Evolutionary conservation across 2,797 vertebrate genomes (phyloP).

Genomic region (Pangasius larnaudii): DNA sequence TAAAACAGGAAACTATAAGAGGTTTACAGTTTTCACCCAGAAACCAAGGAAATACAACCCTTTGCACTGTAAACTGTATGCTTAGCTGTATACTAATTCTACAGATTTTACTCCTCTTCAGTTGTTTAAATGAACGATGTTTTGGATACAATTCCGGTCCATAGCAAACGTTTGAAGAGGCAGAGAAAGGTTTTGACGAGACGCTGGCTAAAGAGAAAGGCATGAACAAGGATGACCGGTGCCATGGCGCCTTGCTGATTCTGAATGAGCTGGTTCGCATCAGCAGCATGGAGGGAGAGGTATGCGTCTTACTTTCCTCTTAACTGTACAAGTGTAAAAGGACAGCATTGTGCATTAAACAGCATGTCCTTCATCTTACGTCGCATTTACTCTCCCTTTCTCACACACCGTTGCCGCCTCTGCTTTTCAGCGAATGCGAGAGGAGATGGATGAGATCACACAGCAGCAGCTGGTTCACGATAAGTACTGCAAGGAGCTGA

Average conservation of each 20-base stretch:
- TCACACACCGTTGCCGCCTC: background rate
- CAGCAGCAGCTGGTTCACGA: conserved; percentile 98
- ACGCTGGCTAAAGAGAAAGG: conserved; percentile 96
- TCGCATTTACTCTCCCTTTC: background rate
- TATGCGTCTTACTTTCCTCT: conserved; percentile 65
- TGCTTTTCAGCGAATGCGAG: conserved; percentile 86
- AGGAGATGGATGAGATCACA: conserved; percentile 99
- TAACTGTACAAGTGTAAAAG: background rate
- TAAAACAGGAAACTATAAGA: background rate
- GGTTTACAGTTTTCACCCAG: background rate
- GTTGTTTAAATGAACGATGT: background rate
- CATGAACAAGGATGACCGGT: conserved; percentile 95
- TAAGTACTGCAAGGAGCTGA: conserved; percentile 96
- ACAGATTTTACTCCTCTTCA: background rate
- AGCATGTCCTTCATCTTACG: background rate
- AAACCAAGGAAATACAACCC: background rate
- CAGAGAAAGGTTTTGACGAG: conserved; percentile 97
- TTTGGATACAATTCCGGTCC: background rate
- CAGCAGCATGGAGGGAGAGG: conserved; percentile 99
- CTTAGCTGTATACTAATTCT: background rate
- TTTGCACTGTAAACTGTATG: background rate
- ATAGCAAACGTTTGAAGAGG: conserved; percentile 97
- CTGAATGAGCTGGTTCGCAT: conserved; percentile 97
- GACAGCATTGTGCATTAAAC: background rate
- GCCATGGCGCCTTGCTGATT: conserved; percentile 94